These are phyloP conservation scores for Chrysolina haemoptera DNA, from an alignment of 2,888 invertebrate genomes.

Conservation along the genomic window DNA sequence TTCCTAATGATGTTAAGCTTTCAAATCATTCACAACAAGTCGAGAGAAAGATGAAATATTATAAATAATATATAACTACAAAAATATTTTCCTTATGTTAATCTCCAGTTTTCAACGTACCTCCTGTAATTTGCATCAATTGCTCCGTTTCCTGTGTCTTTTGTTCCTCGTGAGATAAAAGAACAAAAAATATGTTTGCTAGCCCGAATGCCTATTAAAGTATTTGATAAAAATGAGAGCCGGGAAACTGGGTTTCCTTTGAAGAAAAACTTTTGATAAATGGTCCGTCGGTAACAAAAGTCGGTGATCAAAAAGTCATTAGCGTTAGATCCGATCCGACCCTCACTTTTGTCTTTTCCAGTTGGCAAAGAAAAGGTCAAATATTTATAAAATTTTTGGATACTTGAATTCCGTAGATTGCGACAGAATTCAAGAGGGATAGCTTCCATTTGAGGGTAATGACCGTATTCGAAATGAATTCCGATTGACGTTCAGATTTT, in stretches of 20 bases:
- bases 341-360: conserved; percentile 56
- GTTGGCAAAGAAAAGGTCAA: conserved; percentile 38
- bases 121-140: conserved; percentile 16
- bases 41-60: not conserved
- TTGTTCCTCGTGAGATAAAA: conserved; percentile 21
- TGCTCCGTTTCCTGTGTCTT: conserved; percentile 25
- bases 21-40: too few relatives aligned
- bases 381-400: conserved; percentile 39
- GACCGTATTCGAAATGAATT: too few relatives aligned
- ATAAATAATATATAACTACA: not conserved
- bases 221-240: conserved; percentile 46
- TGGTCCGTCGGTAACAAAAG: conserved; percentile 61
- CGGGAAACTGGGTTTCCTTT: conserved; percentile 42
- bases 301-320: conserved; percentile 65
- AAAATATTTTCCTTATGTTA: not conserved
- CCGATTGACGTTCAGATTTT: too few relatives aligned
- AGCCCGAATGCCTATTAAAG: conserved; percentile 39
- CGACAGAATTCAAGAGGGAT: not conserved
- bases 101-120: not conserved
- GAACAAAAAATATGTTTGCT: conserved; percentile 37
- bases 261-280: conserved; percentile 59
- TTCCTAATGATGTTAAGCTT: too few relatives aligned
- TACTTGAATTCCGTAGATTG: conserved; percentile 11
- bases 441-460: not conserved
- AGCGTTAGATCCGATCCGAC: conserved; percentile 54